Base-by-base conservation (phyloP, 2,888 invertebrate species). In the Piscicola geometra region DNA sequence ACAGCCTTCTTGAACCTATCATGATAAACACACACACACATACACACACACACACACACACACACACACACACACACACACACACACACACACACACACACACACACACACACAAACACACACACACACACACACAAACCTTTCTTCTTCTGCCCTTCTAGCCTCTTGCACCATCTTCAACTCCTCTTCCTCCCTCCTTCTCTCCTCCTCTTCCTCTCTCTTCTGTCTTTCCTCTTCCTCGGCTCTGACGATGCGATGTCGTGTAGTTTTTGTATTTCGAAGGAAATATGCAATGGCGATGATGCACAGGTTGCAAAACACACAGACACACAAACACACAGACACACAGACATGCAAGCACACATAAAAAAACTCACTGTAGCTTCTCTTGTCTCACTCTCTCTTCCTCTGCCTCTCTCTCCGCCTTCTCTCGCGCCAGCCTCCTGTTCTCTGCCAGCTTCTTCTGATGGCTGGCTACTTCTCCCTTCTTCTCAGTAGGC, bases 371-470 rank as follows among this genome's bases (percentile, higher is more conserved):
- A 41, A 68, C 83, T 80, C 83, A 88, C 89, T 84, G 81, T 28
- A 81, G 69, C 76, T 84, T 83, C 77, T 86, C 86, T 75, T 87
- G 85, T 84, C 88, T 86, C 81, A 88, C 88, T 81, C 92, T 88
- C 86, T 94, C 94, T 71, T 91, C 86, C 85, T 94, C 93, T 0
- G 94, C 94, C 86, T 93, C 93, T 77, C 90, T 86, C 88, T 96
- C 95, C 18, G 94, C 92, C 85, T 94, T 94, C 86, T 94, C 95
- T 28, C 95, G 87, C 18, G 94, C 94, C 77, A 93, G 87, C 77
- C 93, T 89, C 80, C 95, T 88, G 78, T 93, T 89, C 87, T 95
- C 95, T 0, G 95, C 94, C 76, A 96, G 87, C 76, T 94, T 94
- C 28, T 94, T 94, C 86, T 94, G 95, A 70, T 78, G 77, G 33